Percentiles rank a stretch among this genome's conserved stretches.
Evolutionary conservation across 1,140 invertebrate species (phyloP).

Genomic region (Popillia japonica): DNA sequence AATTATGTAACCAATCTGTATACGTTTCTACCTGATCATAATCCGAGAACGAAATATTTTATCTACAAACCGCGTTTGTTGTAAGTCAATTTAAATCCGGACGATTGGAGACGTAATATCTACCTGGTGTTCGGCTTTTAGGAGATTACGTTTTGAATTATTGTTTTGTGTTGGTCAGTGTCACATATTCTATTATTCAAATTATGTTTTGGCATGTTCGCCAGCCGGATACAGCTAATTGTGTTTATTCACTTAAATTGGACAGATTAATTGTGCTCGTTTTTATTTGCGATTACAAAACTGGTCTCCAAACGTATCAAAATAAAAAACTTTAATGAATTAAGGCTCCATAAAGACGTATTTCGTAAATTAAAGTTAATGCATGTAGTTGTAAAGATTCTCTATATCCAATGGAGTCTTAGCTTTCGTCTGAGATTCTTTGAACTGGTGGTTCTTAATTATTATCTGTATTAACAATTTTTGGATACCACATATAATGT

Average conservation of each 20-base stretch:
- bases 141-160: neutral
- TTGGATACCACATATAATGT: no score
- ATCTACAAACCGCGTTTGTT: neutral
- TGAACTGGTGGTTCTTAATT: no score
- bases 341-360: neutral
- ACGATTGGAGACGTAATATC: neutral
- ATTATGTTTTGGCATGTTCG: neutral
- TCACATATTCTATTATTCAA: constrained; percentile 1
- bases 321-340: constrained; percentile 14
- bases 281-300: constrained; percentile 1
- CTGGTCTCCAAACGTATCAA: neutral
- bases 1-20: neutral
- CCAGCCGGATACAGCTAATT: neutral
- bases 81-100: constrained; percentile 8
- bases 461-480: no score
- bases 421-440: no score
- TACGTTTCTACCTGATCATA: neutral
- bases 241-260: constrained; percentile 1
- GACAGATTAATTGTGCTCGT: neutral
- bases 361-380: no score
- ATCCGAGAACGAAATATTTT: neutral
- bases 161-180: neutral
- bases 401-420: no score
- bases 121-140: neutral
- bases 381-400: no score